These are phyloP conservation scores for Pterocles burchelli DNA, from an alignment of 2,113 vertebrate species.

Conservation along the genomic window DNA sequence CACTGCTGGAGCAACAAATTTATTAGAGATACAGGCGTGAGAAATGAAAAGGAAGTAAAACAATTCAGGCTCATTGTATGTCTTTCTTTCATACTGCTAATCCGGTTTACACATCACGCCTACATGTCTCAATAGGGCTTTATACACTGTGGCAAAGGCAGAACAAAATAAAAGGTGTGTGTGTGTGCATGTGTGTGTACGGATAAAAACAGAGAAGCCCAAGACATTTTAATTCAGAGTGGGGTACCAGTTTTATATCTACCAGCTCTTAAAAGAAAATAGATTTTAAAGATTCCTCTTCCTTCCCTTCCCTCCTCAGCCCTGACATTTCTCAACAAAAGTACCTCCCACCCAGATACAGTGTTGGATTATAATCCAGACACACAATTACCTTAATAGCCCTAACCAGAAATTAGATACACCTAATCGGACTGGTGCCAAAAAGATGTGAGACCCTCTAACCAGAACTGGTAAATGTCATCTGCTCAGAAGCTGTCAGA, in stretches of 20 bases:
- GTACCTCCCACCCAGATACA: slow-evolving; percentile 5
- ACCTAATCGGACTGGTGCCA: not conserved
- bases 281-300: not conserved
- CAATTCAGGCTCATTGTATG: slow-evolving; percentile 83
- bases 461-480: not conserved
- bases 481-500: not conserved
- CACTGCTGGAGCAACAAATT: slow-evolving; percentile 82
- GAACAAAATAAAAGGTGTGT: slow-evolving; percentile 79
- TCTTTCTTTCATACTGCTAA: slow-evolving; percentile 85
- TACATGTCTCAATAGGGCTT: slow-evolving; percentile 83
- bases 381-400: not conserved
- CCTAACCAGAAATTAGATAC: slow-evolving; percentile 27
- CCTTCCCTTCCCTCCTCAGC: not conserved
- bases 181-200: not conserved
- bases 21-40: slow-evolving; percentile 83
- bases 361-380: slow-evolving; percentile 30
- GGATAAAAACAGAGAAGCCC: slow-evolving; percentile 34
- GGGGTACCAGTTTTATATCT: slow-evolving; percentile 45
- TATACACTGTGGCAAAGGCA: slow-evolving; percentile 79
- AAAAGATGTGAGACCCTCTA: not conserved
- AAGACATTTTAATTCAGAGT: slow-evolving; percentile 59
- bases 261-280: not conserved
- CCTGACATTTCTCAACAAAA: not conserved
- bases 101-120: slow-evolving; percentile 86
- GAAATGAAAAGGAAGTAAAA: slow-evolving; percentile 86